phyloP scores from a whole-genome alignment of 2,797 vertebrate species.

The Dendrocincla tyrannina region DNA sequence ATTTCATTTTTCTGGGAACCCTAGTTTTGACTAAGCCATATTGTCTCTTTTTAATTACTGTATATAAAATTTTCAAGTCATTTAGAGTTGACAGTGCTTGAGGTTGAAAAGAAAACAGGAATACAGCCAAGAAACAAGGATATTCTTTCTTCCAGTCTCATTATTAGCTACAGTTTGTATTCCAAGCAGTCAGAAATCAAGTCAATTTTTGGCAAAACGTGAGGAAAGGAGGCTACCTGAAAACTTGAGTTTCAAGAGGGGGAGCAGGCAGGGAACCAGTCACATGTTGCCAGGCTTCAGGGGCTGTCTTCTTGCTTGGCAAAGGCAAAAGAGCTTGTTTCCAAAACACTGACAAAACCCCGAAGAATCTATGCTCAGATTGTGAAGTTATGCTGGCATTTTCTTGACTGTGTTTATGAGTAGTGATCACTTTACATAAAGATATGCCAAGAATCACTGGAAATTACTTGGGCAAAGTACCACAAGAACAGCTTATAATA shows the following conservation, averaged over 20 bases:
- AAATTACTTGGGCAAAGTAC: conserved; percentile 25
- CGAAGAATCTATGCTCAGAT: not conserved
- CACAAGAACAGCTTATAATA: not conserved
- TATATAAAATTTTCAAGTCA: not conserved
- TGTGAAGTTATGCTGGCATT: conserved; percentile 15
- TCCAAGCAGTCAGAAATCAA: not conserved
- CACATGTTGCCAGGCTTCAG: not conserved
- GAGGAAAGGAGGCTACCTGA: not conserved
- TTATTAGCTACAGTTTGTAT: not conserved
- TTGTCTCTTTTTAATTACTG: not conserved
- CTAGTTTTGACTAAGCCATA: not conserved
- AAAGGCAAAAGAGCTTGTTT: conserved; percentile 32
- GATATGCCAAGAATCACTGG: not conserved
- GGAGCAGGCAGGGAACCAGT: not conserved
- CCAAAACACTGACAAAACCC: conserved; percentile 24
- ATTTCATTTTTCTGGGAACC: not conserved
- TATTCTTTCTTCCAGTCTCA: not conserved
- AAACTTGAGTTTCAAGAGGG: not conserved
- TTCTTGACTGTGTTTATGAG: conserved; percentile 38
- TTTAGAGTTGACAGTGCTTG: not conserved
- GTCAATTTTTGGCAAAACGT: not conserved
- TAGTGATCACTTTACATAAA: not conserved
- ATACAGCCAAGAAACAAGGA: not conserved
- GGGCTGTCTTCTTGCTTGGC: not conserved
- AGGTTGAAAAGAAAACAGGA: not conserved